Evolutionary conservation across 2,888 invertebrate genomes (phyloP), one percentile per base, ranked within the genome.

Genomic region (Seira musarum): DNA sequence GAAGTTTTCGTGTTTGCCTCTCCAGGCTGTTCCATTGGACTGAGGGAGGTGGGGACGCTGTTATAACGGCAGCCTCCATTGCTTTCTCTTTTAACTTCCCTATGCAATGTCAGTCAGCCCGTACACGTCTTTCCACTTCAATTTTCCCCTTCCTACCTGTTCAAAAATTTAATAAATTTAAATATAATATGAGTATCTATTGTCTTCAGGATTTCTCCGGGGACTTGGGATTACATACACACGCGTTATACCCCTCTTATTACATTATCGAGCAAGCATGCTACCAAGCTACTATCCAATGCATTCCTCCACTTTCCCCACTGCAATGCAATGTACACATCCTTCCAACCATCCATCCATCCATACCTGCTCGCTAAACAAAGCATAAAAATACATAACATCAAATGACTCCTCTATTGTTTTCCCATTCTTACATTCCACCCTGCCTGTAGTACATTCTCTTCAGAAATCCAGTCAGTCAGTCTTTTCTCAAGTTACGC

Each of bases 151-250:
- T 71, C 78, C 22, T 68, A 69, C 69, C 80, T 80, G 74, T 64
- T 80, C 74, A 80, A 80, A 78, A 80, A 73, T 80, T 80, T 60
- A 80, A 74, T 74, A 68, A 72, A 66, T 69, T 80, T 80, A 74
- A 80, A 74, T 65, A 65, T 65, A 19, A 1, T n/a, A 73, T 73
- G 65, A 73, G 73, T 15, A 65, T 61, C 72, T 53, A 67, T 66
- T 73, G 68, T 79, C 63, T 79, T 63, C 67, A 30, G 78, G 67
- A 71, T 72, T 72, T 78, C 78, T 78, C 79, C 35, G 17, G 79
- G 67, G 78, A 78, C 70, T 22, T 22, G 17, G 73, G 68, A 78
- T 78, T 78, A 78, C 63, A 76, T 63, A 40, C 22, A 63, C n/a
- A n/a, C n/a, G n/a, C 22, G 63, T 21, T 63, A 15, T 21, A 22